Evolutionary conservation across 2,113 vertebrate genomes (phyloP), one percentile per base, ranked within the genome.

Genomic region (Dermatemys mawii): DNA sequence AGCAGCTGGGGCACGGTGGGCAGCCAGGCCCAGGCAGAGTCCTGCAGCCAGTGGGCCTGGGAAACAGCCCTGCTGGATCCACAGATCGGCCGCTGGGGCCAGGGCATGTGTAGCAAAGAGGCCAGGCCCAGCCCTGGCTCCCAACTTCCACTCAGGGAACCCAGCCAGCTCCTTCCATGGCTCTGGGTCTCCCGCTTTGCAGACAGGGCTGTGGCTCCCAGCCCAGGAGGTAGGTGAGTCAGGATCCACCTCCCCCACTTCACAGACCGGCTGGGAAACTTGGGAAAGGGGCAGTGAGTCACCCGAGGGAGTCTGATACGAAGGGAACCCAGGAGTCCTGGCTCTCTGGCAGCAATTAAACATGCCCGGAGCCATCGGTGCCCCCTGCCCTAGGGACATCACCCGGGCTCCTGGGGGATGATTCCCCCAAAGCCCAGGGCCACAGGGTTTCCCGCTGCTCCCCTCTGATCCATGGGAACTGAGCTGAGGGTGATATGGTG

Each of bases 11-110:
- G 4, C 14, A 2, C 60, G 16, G 21, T 49, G 41, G 19, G n/a
- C 41, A 48, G 12, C 27, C 38, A 41, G 32, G 50, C n/a, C 8
- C 1, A 12, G 11, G 5, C 6, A 1, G 46, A 48, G 46, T 48
- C 46, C 46, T 9, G 46, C 46, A 10, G 54, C 26, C 26, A 26
- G 3, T 0, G 0, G n/a, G n/a, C 10, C 32, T 70, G 21, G 53
- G 51, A 1, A 1, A 0, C 1, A 16, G 54, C n/a, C 83, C 16
- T 32, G 50, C 12, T 8, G 54, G 21, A n/a, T 5, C 8, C 9
- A 13, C 6, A n/a, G n/a, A n/a, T n/a, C n/a, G n/a, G n/a, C n/a
- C n/a, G n/a, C n/a, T n/a, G 35, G 8, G 35, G 6, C 29, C 53
- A 67, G 60, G 60, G 60, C 6, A 60, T 7, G 55, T 2, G 60